phyloP scores from a whole-genome alignment of 2,797 vertebrate species.

The Lepus oiostolus region DNA sequence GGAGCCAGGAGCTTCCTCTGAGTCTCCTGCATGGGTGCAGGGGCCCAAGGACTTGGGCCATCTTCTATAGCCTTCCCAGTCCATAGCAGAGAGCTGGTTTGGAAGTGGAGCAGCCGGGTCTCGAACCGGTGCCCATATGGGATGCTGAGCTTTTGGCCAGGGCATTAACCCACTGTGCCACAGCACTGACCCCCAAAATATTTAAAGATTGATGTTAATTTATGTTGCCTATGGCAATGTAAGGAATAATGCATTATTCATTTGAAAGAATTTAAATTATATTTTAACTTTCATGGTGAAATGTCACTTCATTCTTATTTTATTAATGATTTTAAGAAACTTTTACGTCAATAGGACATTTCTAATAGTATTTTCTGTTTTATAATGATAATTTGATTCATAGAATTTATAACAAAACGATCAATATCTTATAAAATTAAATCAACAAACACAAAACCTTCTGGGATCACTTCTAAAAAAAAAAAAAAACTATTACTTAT shows the following conservation, averaged over 20 bases:
- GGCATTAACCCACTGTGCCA: no score
- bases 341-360: background rate
- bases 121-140: no score
- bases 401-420: constrained; percentile 1
- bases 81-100: no score
- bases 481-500: background rate
- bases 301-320: constrained; percentile 9
- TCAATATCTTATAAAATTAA: background rate
- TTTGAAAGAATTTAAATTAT: constrained; percentile 53
- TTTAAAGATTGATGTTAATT: constrained; percentile 18
- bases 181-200: no score
- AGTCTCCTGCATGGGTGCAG: no score
- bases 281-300: constrained; percentile 5
- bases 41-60: no score
- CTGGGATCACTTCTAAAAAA: background rate
- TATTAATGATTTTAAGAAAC: background rate
- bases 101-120: no score
- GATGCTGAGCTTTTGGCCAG: no score
- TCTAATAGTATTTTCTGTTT: background rate
- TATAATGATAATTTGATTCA: constrained; percentile 41
- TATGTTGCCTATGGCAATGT: background rate
- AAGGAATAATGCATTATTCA: constrained; percentile 8
- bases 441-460: background rate
- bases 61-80: no score
- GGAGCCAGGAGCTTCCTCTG: no score